Evolutionary conservation across 2,888 invertebrate genomes (phyloP).

Genomic region (Melinaea marsaeus): DNA sequence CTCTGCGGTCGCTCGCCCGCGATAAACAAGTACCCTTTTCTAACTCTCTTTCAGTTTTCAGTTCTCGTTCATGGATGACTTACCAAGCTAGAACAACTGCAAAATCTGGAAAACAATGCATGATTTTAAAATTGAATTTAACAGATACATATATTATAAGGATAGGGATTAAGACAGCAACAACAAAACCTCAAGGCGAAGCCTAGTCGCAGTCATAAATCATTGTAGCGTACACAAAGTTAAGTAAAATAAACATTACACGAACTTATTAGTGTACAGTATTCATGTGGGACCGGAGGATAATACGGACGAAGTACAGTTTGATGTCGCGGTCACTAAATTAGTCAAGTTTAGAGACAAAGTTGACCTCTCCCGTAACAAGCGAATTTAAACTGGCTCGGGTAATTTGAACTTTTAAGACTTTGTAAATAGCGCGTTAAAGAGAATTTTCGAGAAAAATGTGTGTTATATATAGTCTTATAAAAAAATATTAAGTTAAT

Average conservation of each 20-base stretch:
- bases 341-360: slow-evolving; percentile 74
- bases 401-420: slow-evolving; percentile 65
- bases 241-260: too few relatives aligned
- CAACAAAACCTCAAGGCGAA: too few relatives aligned
- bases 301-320: too few relatives aligned
- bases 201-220: too few relatives aligned
- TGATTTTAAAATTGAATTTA: background rate
- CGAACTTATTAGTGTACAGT: too few relatives aligned
- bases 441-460: slow-evolving; percentile 3
- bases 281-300: too few relatives aligned
- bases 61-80: slow-evolving; percentile 23
- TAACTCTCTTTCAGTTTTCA: slow-evolving; percentile 28
- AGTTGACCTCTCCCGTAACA: slow-evolving; percentile 68
- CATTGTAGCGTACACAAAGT: too few relatives aligned
- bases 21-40: slow-evolving; percentile 26
- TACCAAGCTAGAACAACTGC: background rate
- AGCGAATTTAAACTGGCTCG: slow-evolving; percentile 75
- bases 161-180: background rate
- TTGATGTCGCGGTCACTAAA: slow-evolving; percentile 64
- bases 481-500: too few relatives aligned
- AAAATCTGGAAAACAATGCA: background rate
- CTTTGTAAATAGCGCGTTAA: slow-evolving; percentile 56
- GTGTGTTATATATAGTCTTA: too few relatives aligned
- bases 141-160: background rate
- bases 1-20: slow-evolving; percentile 23